phyloP scores from a whole-genome alignment of 2,113 vertebrate genomes.

The Zosterops hypoxanthus region DNA sequence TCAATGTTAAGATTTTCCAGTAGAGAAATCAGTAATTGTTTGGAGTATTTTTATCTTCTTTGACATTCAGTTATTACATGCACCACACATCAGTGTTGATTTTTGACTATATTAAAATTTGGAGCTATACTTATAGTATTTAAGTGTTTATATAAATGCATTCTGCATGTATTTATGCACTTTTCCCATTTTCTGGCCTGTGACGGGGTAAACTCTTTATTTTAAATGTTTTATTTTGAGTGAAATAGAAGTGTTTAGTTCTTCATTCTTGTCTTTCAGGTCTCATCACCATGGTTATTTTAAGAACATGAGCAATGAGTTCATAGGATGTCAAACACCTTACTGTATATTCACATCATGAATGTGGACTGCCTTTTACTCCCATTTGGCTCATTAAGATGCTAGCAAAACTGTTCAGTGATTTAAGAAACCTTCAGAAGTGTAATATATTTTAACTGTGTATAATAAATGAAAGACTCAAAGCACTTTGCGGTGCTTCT shows the following conservation, averaged over 20 bases:
- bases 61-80: not conserved
- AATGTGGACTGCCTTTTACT: conserved; percentile 79
- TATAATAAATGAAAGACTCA: conserved; percentile 76
- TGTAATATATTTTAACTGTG: conserved; percentile 80
- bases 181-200: not conserved
- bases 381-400: conserved; percentile 69
- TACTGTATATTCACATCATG: conserved; percentile 74
- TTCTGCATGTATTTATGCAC: not conserved
- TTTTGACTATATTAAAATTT: not conserved
- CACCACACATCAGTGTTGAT: not conserved
- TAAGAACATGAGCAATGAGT: conserved; percentile 80
- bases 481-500: conserved; percentile 58
- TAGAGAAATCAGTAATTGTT: not conserved
- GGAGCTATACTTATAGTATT: not conserved
- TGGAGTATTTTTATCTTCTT: not conserved
- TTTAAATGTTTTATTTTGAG: not conserved
- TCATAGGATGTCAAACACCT: conserved; percentile 66
- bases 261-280: conserved; percentile 78
- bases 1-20: not conserved
- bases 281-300: conserved; percentile 98
- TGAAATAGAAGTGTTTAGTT: not conserved
- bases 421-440: conserved; percentile 73
- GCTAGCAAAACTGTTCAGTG: conserved; percentile 64
- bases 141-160: not conserved
- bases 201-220: not conserved